Evolutionary conservation across 2,797 vertebrate genomes (phyloP).

Genomic region (Pampus argenteus): DNA sequence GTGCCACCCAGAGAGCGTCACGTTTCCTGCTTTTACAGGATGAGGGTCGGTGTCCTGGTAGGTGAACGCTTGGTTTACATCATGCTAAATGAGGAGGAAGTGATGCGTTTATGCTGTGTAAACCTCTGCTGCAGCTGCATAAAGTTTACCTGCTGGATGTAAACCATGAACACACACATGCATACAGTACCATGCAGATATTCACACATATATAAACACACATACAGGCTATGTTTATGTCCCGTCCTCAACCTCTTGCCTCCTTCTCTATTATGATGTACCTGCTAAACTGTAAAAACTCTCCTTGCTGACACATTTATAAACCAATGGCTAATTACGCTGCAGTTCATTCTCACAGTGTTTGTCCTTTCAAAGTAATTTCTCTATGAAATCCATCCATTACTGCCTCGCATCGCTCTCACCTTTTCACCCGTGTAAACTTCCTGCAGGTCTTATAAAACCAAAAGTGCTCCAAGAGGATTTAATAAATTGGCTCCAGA

Average conservation of each 20-base stretch:
- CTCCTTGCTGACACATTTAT: slow-evolving; percentile 49
- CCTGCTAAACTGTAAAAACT: slow-evolving; percentile 37
- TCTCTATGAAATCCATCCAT: slow-evolving; percentile 46
- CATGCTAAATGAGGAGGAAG: slow-evolving; percentile 75
- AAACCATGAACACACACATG: slow-evolving; percentile 63
- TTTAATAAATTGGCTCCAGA: slow-evolving; percentile 67
- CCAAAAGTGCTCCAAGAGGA: slow-evolving; percentile 37
- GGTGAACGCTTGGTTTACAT: slow-evolving; percentile 74
- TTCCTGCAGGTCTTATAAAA: slow-evolving; percentile 35
- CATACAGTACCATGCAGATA: neutral
- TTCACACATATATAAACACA: slow-evolving; percentile 17
- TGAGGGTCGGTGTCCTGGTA: slow-evolving; percentile 43
- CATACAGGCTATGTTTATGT: slow-evolving; percentile 44
- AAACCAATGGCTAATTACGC: slow-evolving; percentile 54
- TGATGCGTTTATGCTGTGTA: slow-evolving; percentile 81
- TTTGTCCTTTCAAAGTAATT: slow-evolving; percentile 54
- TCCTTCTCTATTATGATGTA: slow-evolving; percentile 39
- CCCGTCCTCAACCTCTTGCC: slow-evolving; percentile 28
- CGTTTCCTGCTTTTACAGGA: slow-evolving; percentile 63
- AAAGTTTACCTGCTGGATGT: slow-evolving; percentile 83
- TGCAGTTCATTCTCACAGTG: slow-evolving; percentile 30
- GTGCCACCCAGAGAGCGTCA: slow-evolving; percentile 72
- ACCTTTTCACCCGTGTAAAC: slow-evolving; percentile 48
- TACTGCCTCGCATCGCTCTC: slow-evolving; percentile 37
- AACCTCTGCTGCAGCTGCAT: slow-evolving; percentile 76